These are phyloP conservation scores for Anoplolepis gracilipes DNA, from an alignment of 1,140 invertebrate genomes.

Conservation along the genomic window DNA sequence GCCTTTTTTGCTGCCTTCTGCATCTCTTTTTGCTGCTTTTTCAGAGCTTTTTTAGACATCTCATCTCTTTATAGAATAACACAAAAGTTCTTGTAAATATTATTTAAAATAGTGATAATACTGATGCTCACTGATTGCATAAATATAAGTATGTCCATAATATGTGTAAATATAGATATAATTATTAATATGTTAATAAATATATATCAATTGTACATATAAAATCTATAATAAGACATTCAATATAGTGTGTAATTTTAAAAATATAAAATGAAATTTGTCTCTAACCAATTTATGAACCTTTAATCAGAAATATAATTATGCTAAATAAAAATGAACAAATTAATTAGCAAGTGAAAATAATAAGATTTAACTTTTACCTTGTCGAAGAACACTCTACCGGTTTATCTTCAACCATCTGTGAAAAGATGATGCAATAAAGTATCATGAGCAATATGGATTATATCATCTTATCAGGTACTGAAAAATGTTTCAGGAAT, in stretches of 20 bases:
- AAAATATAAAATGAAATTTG: not conserved
- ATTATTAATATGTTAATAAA: slow-evolving; percentile 1
- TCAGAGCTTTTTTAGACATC: slow-evolving; percentile 89
- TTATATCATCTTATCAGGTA: not conserved
- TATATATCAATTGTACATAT: not conserved
- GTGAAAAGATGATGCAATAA: slow-evolving; percentile 54
- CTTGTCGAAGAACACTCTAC: slow-evolving; percentile 22
- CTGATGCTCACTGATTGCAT: not conserved
- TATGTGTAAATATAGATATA: not conserved
- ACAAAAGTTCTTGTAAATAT: not conserved
- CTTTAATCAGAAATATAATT: not conserved
- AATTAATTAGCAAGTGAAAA: not conserved
- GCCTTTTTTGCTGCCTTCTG: slow-evolving; percentile 90
- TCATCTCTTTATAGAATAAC: slow-evolving; percentile 73
- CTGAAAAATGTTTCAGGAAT: not conserved
- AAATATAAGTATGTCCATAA: not conserved
- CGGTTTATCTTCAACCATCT: slow-evolving; percentile 73
- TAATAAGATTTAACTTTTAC: slow-evolving; percentile 52
- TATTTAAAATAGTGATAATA: slow-evolving; percentile 13
- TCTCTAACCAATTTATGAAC: not conserved
- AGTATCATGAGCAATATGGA: slow-evolving; percentile 6
- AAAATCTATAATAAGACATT: slow-evolving; percentile 12
- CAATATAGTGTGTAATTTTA: not conserved
- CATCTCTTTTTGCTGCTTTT: slow-evolving; percentile 90
- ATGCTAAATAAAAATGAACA: not conserved